phyloP scores from a whole-genome alignment of 2,797 vertebrate genomes.

The Brachyalestes nurse region DNA sequence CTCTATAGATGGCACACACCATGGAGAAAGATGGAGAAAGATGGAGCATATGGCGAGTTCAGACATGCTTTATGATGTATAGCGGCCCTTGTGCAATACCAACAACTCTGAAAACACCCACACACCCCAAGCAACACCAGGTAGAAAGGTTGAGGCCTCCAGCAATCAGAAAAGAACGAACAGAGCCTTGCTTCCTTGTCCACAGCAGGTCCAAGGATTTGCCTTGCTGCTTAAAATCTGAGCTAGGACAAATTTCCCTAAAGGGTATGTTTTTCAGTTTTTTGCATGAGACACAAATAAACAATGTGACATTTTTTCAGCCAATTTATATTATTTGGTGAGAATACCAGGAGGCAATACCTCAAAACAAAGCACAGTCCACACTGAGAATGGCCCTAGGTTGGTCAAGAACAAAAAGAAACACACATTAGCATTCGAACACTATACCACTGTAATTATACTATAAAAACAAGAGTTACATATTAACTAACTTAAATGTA shows the following conservation, averaged over 20 bases:
- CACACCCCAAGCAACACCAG: constrained; percentile 34
- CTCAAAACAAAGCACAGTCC: neutral
- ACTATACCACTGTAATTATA: neutral
- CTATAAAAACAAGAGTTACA: neutral
- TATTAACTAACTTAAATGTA: neutral
- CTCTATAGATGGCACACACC: constrained; percentile 2
- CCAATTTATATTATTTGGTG: neutral
- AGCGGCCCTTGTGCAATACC: constrained; percentile 43
- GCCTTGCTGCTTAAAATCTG: neutral
- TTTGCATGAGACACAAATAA: neutral
- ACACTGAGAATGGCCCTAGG: neutral
- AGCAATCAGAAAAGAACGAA: constrained; percentile 24
- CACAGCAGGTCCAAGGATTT: neutral
- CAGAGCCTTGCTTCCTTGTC: constrained; percentile 1
- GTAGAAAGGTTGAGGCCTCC: constrained; percentile 41
- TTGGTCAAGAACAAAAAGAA: neutral
- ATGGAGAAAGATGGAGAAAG: neutral
- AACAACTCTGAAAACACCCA: constrained; percentile 24
- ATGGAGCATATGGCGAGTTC: constrained; percentile 29
- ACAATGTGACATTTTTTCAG: neutral
- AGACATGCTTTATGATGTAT: constrained; percentile 30
- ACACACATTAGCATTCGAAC: neutral
- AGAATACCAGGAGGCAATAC: neutral
- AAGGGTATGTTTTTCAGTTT: neutral
- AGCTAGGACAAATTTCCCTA: neutral